Conservation (phyloP, 92 coral and sea anemone species). For the Porites lobata region DNA sequence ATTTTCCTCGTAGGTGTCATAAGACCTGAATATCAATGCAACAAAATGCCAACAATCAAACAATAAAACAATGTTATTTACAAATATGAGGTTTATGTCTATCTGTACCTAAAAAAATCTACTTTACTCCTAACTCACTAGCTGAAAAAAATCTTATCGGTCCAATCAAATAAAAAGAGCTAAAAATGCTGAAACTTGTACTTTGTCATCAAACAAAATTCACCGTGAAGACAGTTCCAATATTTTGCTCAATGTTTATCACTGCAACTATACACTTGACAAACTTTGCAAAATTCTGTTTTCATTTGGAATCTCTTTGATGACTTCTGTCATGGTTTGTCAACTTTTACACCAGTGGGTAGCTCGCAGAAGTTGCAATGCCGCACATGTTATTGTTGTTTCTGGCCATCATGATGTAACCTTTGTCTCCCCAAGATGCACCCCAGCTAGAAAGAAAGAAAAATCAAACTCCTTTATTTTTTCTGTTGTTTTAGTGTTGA, state of each 20-base stretch:
- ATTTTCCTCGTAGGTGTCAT: background rate
- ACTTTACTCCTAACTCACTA: background rate
- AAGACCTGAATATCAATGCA: background rate
- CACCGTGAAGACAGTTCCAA: background rate
- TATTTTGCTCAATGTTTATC: background rate
- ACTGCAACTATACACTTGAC: background rate
- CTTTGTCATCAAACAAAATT: background rate
- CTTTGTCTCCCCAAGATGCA: conserved; percentile 75
- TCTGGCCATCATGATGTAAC: conserved; percentile 90
- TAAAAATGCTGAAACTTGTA: background rate
- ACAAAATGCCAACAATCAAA: background rate
- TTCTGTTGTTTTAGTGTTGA: too few species aligned
- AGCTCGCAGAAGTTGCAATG: conserved; percentile 87
- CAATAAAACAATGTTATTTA: background rate
- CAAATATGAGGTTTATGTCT: background rate
- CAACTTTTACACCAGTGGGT: conserved; percentile 79
- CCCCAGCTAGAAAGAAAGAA: conserved; percentile 75
- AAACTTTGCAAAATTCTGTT: background rate
- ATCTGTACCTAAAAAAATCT: too few species aligned
- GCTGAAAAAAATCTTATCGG: background rate
- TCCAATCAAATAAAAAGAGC: background rate
- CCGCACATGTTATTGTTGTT: conserved; percentile 92
- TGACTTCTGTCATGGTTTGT: background rate
- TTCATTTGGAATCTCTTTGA: background rate
- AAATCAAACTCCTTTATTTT: too few species aligned